A percentile compares a stretch with the other conserved stretches of the same genome.
phyloP scores from a whole-genome alignment of 2,888 invertebrate species.

The Pammene aurita region DNA sequence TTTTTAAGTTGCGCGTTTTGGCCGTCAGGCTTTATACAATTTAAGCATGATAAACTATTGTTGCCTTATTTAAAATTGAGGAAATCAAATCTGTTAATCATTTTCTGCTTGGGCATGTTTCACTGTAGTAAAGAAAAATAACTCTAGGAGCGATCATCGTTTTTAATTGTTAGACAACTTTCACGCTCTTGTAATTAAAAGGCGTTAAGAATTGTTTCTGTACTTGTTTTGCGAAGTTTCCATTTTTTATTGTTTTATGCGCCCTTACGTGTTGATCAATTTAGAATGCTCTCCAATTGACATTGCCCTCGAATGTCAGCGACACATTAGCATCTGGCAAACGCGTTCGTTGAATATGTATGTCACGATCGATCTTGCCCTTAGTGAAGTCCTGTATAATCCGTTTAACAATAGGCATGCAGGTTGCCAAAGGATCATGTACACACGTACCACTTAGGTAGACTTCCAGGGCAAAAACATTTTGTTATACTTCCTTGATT shows the following conservation, averaged over 20 bases:
- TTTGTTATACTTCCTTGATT: not conserved
- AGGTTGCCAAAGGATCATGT: conserved; percentile 36
- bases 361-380: conserved; percentile 52
- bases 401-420: conserved; percentile 39
- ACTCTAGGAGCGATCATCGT: not conserved
- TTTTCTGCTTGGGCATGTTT: not conserved
- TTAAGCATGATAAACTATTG: not conserved
- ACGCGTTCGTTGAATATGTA: conserved; percentile 57
- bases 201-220: conserved; percentile 15
- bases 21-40: no score
- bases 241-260: conserved; percentile 25
- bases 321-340: conserved; percentile 49
- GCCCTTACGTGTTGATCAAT: conserved; percentile 5
- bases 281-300: conserved; percentile 20
- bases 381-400: conserved; percentile 46
- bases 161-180: conserved; percentile 25
- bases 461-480: conserved; percentile 15
- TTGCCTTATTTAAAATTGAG: not conserved
- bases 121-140: not conserved
- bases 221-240: conserved; percentile 1
- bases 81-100: no score
- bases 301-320: conserved; percentile 37
- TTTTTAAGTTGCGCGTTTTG: no score
- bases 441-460: conserved; percentile 21
- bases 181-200: conserved; percentile 25